These are phyloP conservation scores for Schrankia costaestrigalis DNA, from an alignment of 2,888 invertebrate genomes.

Conservation along the genomic window DNA sequence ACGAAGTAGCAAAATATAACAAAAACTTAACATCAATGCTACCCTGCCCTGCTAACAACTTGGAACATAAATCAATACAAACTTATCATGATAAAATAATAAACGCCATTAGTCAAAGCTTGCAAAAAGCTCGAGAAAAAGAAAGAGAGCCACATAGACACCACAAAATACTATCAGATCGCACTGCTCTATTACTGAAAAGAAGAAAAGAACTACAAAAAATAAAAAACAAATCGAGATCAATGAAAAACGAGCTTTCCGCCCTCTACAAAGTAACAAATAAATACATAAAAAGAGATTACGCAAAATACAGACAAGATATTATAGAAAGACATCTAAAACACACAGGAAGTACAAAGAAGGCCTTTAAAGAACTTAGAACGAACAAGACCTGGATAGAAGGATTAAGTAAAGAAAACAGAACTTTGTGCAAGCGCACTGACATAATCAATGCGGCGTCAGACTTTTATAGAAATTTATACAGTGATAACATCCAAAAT, in stretches of 20 bases:
- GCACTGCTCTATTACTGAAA: slow-evolving; percentile 1
- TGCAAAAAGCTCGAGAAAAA: not conserved
- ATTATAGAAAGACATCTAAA: not conserved
- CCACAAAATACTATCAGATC: slow-evolving; percentile 7
- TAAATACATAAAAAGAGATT: not conserved
- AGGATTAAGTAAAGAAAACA: slow-evolving; percentile 6
- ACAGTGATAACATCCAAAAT: not conserved
- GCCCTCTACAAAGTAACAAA: not conserved
- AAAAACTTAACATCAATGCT: no score
- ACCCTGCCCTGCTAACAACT: not conserved
- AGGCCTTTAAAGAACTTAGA: slow-evolving; percentile 7
- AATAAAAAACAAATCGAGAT: not conserved
- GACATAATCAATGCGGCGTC: slow-evolving; percentile 1
- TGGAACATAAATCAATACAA: not conserved
- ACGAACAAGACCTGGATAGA: slow-evolving; percentile 17
- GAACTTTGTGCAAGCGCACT: slow-evolving; percentile 3
- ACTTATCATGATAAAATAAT: slow-evolving; percentile 7
- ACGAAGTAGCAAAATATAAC: no score
- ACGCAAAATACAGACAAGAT: not conserved
- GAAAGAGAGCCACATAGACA: not conserved
- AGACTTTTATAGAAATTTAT: not conserved
- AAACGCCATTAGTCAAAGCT: slow-evolving; percentile 1
- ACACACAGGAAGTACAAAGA: slow-evolving; percentile 8
- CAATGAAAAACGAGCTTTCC: not conserved
- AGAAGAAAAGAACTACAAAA: not conserved